Base-by-base conservation (phyloP, 1,140 invertebrate genomes). In the Cardiocondyla obscurior region DNA sequence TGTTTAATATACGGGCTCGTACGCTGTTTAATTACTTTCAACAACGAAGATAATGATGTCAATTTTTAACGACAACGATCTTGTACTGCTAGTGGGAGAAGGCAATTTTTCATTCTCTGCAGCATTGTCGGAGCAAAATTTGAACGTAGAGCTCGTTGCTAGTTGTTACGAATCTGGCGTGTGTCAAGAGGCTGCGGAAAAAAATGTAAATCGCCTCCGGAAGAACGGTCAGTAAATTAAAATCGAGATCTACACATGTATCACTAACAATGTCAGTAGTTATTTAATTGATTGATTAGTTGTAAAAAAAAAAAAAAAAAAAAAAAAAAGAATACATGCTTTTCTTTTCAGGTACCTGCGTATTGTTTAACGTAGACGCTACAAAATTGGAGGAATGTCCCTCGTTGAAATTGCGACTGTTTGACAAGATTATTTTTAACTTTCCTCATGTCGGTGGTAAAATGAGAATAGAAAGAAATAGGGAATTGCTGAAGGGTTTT, bases 401-500 rank as follows among this genome's bases (percentile, higher is more conserved):
- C 16, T 57, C 69, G 10, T 86, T 95, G 16, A 85, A 51, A 22
- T 77, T 86, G 7, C 64, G 90, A 51, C 74, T 77, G 46, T 96
- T 95, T 91, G 85, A 93, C 19, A 93, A 93, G 90, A 94, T 96
- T 46, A 93, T 96, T 44, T 96, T 96, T 87, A 96, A 96, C 86
- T 96, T 96, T 91, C 96, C 96, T 36, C 95, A 96, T 90, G 93
- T 94, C 58, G 95, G 95, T 62, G 95, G 95, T n/a, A 96, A 96
- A 93, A 96, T 96, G 93, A 95, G 95, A 88, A 94, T 96, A 79
- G 94, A 95, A 86, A 94, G 94, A 83, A 96, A 96, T 90, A 92
- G 95, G 74, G 90, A 94, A 42, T 90, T 96, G 2, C 87, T 96
- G 0, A 93, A 87, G 82, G 88, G 94, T 55, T 96, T 96, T 90